Conservation (phyloP, 2,797 vertebrate genomes). For the Cirrhinus mrigala region DNA sequence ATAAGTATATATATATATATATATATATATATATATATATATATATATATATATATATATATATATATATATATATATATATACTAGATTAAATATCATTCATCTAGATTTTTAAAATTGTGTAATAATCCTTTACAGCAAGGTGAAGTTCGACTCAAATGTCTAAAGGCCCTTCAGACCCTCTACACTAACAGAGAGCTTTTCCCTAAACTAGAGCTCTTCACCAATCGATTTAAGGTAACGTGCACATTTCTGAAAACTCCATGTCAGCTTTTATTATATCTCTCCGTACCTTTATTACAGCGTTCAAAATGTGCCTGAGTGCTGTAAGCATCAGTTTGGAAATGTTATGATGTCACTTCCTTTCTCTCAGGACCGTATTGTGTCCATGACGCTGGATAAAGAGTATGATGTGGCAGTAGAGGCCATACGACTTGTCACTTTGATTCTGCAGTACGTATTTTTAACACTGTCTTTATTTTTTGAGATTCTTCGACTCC, state of each 20-base stretch:
- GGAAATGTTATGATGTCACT: background rate
- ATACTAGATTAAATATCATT: no score
- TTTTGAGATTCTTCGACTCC: background rate
- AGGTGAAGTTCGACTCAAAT: slow-evolving; percentile 99
- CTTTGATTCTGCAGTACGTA: slow-evolving; percentile 97
- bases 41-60: no score
- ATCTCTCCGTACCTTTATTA: background rate
- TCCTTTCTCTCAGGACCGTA: slow-evolving; percentile 85
- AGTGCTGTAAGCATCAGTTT: background rate
- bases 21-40: no score
- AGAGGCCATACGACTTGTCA: slow-evolving; percentile 97
- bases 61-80: no score
- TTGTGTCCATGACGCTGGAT: slow-evolving; percentile 98
- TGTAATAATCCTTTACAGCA: slow-evolving; percentile 78
- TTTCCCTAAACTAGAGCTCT: slow-evolving; percentile 97
- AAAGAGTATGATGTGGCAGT: slow-evolving; percentile 99
- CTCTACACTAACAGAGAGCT: slow-evolving; percentile 98
- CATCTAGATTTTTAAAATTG: background rate
- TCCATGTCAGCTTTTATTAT: background rate
- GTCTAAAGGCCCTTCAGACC: slow-evolving; percentile 98
- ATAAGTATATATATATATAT: no score
- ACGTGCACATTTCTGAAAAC: background rate
- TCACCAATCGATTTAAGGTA: slow-evolving; percentile 99
- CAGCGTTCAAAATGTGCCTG: background rate
- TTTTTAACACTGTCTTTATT: background rate